Base-by-base conservation (phyloP, 2,797 vertebrate genomes). In the Psittacula derbiana region DNA sequence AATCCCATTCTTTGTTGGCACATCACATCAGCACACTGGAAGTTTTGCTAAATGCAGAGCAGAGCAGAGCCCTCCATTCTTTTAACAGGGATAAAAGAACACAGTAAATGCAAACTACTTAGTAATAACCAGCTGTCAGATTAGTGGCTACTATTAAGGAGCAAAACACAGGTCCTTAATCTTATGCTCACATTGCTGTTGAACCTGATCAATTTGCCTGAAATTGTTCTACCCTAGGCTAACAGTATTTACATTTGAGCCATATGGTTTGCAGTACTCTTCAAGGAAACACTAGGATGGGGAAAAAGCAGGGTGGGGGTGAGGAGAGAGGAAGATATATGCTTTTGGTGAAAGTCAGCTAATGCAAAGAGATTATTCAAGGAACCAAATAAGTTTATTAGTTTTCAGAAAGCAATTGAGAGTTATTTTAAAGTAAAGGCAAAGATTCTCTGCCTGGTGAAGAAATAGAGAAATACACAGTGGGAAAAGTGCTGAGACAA, bases 291-390 rank as follows among this genome's bases (percentile, higher is more conserved):
- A 4, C 2, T 12, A 2, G 14, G 18, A 8, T 4, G 6, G 14
- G 1, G 5, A 3, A 0, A 3, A 10, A n/a, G 36, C 36, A 36
- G 8, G 31, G 31, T 38, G 17, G 52, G 19, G 20, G 8, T 10
- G 9, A 40, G 9, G 8, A 6, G 2, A 15, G 18, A 74, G 38
- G 33, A n/a, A 55, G 15, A 55, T 5, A 66, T 41, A 53, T 20
- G 2, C 2, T 52, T 92, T 73, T 53, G 12, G 10, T 62, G 12
- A 55, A 84, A 84, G 16, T 57, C 53, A 66, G 10, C 3, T 52
- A 64, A 47, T 46, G 41, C 20, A 70, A 70, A 61, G 16, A 61
- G 4, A 62, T 64, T 74, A 20, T 71, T 58, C 50, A 50, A 74
- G 21, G 28, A 86, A 57, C 7, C 49, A 19, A 87, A 16, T 24